Conservation (phyloP, 2,113 vertebrate genomes). For the Sinocyclocheilus maitianheensis region DNA sequence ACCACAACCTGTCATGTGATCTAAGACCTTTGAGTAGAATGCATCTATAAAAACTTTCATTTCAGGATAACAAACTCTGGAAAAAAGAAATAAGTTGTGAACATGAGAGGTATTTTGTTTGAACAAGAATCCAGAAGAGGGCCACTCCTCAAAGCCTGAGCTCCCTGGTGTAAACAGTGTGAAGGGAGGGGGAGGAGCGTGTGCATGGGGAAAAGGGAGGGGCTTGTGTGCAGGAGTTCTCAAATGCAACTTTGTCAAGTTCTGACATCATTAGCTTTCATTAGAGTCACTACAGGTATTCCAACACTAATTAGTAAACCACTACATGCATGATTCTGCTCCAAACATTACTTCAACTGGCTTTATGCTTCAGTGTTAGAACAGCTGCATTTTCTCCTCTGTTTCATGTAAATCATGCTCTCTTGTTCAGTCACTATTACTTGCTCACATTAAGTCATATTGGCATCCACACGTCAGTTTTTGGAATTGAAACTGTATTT, state of each 20-base stretch:
- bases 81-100: background rate
- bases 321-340: no score
- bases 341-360: no score
- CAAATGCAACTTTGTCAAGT: background rate
- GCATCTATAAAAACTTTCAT: background rate
- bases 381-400: no score
- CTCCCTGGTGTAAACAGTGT: constrained; percentile 30
- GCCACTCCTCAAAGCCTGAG: background rate
- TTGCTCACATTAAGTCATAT: background rate
- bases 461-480: background rate
- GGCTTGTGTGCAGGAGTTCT: background rate
- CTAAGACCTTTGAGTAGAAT: background rate
- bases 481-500: background rate
- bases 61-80: background rate
- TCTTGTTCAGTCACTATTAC: background rate
- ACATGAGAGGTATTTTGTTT: background rate
- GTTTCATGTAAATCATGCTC: background rate
- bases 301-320: background rate
- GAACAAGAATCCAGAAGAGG: background rate
- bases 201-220: background rate
- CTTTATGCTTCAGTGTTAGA: no score
- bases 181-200: background rate
- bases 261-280: background rate
- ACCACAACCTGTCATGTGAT: background rate
- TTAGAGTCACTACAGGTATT: background rate